Evolutionary conservation across 2,113 vertebrate species (phyloP).

Genomic region (Propithecus coquereli): DNA sequence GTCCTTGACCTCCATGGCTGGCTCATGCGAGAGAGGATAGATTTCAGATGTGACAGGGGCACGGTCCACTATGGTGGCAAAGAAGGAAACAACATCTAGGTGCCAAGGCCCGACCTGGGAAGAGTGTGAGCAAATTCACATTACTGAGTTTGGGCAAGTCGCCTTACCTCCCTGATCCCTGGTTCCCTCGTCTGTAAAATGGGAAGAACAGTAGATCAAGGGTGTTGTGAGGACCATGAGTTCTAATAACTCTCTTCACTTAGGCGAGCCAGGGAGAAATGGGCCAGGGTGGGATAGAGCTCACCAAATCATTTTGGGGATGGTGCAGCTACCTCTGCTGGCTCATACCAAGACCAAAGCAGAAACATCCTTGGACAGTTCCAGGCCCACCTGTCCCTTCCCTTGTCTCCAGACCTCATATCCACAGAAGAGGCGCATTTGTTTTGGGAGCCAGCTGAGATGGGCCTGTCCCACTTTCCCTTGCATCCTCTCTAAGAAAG

Average conservation of each 20-base stretch:
- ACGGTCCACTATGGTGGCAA: not conserved
- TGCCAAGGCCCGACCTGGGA: not conserved
- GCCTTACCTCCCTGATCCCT: not conserved
- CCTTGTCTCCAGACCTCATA: not conserved
- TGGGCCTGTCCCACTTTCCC: not conserved
- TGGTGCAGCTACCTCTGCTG: not conserved
- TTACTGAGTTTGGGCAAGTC: not conserved
- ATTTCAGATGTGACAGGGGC: not conserved
- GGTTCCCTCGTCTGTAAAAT: not conserved
- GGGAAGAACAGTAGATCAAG: not conserved
- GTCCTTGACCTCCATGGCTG: not conserved
- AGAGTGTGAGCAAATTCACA: not conserved
- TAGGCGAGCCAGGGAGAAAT: not conserved
- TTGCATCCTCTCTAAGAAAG: not conserved
- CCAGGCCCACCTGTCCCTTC: no score
- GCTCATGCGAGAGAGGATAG: not conserved
- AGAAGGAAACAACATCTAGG: accelerated
- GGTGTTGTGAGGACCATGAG: not conserved
- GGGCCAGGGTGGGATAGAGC: accelerated
- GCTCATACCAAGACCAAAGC: not conserved
- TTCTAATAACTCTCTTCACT: not conserved
- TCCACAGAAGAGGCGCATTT: not conserved
- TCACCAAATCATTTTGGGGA: not conserved
- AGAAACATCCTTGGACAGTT: not conserved
- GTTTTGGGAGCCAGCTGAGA: not conserved